Evolutionary conservation across 2,888 invertebrate genomes (phyloP).

Genomic region (Geotrupes spiniger): DNA sequence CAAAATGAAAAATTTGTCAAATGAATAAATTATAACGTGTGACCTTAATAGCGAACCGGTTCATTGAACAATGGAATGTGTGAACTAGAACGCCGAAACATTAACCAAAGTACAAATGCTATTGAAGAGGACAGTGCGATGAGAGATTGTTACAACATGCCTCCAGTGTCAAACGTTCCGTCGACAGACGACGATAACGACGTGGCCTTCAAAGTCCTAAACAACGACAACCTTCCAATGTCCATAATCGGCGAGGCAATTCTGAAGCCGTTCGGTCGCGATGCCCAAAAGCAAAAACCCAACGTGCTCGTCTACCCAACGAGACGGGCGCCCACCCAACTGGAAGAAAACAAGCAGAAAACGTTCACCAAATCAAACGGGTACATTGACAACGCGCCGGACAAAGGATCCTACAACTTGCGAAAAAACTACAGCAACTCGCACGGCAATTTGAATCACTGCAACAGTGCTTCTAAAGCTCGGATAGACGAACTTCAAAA

Average conservation of each 20-base stretch:
- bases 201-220: conserved; percentile 48
- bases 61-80: no score
- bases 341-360: conserved; percentile 42
- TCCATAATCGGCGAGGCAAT: conserved; percentile 42
- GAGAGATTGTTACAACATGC: conserved; percentile 22
- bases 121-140: conserved; percentile 7
- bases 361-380: conserved; percentile 45
- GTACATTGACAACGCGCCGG: conserved; percentile 32
- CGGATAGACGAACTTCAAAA: conserved; percentile 42
- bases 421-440: conserved; percentile 49
- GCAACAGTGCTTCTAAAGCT: conserved; percentile 38
- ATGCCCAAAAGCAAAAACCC: conserved; percentile 48
- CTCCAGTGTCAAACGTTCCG: conserved; percentile 30
- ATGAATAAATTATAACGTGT: no score
- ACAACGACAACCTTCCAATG: conserved; percentile 47
- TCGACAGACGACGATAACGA: conserved; percentile 43
- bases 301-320: conserved; percentile 58
- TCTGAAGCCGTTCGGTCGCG: conserved; percentile 47
- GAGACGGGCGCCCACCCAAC: conserved; percentile 45
- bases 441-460: conserved; percentile 49
- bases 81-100: no score
- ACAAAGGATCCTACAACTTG: conserved; percentile 39
- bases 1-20: no score
- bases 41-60: no score
- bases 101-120: background rate